phyloP scores from a whole-genome alignment of 1,140 invertebrate species.

The Zaprionus taronus region DNA sequence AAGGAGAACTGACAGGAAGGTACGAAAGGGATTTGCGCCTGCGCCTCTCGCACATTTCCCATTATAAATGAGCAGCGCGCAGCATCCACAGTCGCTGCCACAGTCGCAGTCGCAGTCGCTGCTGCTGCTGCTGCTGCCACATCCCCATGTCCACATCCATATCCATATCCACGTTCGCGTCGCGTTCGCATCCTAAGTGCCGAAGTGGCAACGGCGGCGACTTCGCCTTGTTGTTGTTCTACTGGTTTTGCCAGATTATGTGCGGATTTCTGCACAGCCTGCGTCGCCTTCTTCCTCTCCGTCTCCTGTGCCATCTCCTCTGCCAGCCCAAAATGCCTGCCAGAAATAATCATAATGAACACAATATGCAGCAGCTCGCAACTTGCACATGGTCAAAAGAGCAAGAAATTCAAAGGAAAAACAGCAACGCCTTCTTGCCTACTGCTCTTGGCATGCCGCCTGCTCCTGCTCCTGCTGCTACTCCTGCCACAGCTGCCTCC shows the following conservation, averaged over 20 bases:
- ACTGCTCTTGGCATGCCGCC: constrained; percentile 22
- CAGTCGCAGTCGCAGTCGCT: neutral
- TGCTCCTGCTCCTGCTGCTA: neutral
- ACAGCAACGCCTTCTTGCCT: constrained; percentile 58
- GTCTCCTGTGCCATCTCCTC: no score
- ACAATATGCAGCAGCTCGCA: constrained; percentile 57
- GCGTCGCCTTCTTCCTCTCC: neutral
- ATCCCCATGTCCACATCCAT: constrained; percentile 30
- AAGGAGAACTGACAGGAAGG: constrained; percentile 48
- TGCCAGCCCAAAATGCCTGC: constrained; percentile 45
- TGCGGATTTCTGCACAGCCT: constrained; percentile 79
- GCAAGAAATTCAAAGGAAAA: constrained; percentile 71
- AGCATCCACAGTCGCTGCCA: constrained; percentile 3
- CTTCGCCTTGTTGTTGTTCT: constrained; percentile 70
- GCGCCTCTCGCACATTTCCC: constrained; percentile 53
- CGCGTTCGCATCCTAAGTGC: constrained; percentile 47
- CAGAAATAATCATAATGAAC: constrained; percentile 80
- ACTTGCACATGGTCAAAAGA: constrained; percentile 49
- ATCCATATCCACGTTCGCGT: constrained; percentile 7
- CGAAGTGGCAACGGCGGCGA: constrained; percentile 44
- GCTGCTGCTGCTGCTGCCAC: neutral
- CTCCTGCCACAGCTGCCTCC: no score
- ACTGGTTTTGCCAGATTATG: constrained; percentile 81
- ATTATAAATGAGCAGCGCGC: constrained; percentile 53
- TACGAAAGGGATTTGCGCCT: constrained; percentile 70